phyloP scores from a whole-genome alignment of 2,888 invertebrate species.

The Drosophila algonquin region DNA sequence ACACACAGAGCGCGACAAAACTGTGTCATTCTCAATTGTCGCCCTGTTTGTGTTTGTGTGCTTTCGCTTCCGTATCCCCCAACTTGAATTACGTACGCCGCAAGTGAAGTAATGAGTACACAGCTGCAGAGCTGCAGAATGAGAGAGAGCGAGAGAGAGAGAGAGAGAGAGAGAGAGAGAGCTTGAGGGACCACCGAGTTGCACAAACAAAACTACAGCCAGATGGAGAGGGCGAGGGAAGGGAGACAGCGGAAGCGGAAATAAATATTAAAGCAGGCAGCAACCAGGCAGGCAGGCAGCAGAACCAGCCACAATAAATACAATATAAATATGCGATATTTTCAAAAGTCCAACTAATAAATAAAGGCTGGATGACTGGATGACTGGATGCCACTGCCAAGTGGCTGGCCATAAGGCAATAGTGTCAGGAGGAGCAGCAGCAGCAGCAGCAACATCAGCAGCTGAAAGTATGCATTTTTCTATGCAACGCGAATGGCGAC shows the following conservation, averaged over 20 bases:
- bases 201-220: slow-evolving; percentile 12
- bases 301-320: slow-evolving; percentile 55
- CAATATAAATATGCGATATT: slow-evolving; percentile 63
- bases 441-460: neutral
- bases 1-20: slow-evolving; percentile 57
- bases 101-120: slow-evolving; percentile 77
- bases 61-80: slow-evolving; percentile 38
- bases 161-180: neutral
- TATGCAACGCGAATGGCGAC: slow-evolving; percentile 55
- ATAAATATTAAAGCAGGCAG: slow-evolving; percentile 73
- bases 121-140: slow-evolving; percentile 35
- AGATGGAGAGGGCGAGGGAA: neutral
- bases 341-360: slow-evolving; percentile 75
- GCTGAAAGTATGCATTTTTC: slow-evolving; percentile 25
- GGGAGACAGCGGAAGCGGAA: slow-evolving; percentile 49
- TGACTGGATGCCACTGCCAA: slow-evolving; percentile 25
- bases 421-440: neutral
- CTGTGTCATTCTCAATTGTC: slow-evolving; percentile 59
- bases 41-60: slow-evolving; percentile 24
- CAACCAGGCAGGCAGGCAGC: slow-evolving; percentile 10
- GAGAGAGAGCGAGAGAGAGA: no score
- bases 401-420: slow-evolving; percentile 28
- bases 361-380: slow-evolving; percentile 48
- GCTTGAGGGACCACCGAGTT: slow-evolving; percentile 39
- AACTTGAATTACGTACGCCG: slow-evolving; percentile 79